phyloP scores from a whole-genome alignment of 2,113 vertebrate species.

The Melanocharis versteri region DNA sequence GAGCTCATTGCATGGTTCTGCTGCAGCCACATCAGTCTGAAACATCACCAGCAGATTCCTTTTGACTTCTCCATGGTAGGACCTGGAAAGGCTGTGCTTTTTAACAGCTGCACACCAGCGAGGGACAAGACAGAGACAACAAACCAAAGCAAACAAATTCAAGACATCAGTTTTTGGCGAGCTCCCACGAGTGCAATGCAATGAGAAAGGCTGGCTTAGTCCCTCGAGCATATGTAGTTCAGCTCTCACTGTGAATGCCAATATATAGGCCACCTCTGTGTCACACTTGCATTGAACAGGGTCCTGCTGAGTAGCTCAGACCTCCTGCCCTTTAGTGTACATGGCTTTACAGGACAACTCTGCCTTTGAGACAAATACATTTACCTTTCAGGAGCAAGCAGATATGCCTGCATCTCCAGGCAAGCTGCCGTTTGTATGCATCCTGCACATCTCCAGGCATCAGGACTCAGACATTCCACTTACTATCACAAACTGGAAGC shows the following conservation, averaged over 20 bases:
- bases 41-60: not conserved
- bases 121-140: not conserved
- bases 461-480: not conserved
- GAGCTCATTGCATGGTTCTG: not conserved
- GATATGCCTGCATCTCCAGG: not conserved
- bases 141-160: not conserved
- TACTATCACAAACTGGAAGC: not conserved
- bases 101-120: not conserved
- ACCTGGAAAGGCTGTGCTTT: not conserved
- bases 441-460: not conserved
- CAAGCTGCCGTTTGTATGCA: not conserved
- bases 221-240: not conserved
- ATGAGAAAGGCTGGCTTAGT: not conserved
- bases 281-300: not conserved
- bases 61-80: not conserved
- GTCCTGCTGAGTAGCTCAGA: not conserved
- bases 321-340: rapidly evolving
- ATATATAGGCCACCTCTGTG: not conserved
- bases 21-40: not conserved
- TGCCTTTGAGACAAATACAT: not conserved
- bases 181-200: not conserved
- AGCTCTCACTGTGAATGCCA: not conserved
- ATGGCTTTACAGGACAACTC: not conserved
- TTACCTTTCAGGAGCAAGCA: not conserved
- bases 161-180: not conserved